Evolutionary conservation across 2,888 invertebrate species (phyloP).

Genomic region (Norana najaformis): DNA sequence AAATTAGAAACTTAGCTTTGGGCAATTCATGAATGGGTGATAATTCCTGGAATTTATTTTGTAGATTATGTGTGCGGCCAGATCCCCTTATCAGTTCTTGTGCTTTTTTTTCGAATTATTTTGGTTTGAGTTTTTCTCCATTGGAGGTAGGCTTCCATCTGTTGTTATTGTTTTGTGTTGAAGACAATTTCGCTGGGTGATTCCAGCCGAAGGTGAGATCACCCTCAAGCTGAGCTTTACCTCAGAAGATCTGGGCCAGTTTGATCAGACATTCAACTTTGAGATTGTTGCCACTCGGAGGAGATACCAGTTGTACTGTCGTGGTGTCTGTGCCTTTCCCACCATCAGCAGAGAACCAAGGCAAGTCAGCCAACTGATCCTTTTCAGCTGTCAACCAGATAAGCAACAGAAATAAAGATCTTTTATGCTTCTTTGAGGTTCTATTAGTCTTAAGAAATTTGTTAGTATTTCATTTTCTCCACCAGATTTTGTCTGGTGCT

Average conservation of each 20-base stretch:
- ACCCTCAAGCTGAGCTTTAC: constrained; percentile 58
- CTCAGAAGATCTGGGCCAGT: constrained; percentile 62
- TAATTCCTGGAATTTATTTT: background rate
- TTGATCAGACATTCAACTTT: constrained; percentile 63
- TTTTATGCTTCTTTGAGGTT: background rate
- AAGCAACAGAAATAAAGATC: background rate
- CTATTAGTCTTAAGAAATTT: too few relatives aligned
- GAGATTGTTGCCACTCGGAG: constrained; percentile 61
- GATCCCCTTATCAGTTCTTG: too few relatives aligned
- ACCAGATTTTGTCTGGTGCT: background rate
- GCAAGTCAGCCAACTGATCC: constrained; percentile 43
- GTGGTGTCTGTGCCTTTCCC: constrained; percentile 63
- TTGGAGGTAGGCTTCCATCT: background rate
- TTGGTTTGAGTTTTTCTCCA: background rate
- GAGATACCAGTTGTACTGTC: constrained; percentile 61
- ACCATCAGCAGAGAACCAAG: constrained; percentile 62
- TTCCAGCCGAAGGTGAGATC: constrained; percentile 59
- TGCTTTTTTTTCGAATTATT: constrained; percentile 14
- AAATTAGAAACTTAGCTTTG: background rate
- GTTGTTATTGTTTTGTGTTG: constrained; percentile 15
- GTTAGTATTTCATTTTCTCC: background rate
- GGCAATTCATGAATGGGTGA: background rate
- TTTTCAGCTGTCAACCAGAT: background rate
- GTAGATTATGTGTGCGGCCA: too few relatives aligned
- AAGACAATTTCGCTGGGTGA: constrained; percentile 61